Conservation (phyloP, 2,888 invertebrate genomes). For the Alviniconcha strummeri region DNA sequence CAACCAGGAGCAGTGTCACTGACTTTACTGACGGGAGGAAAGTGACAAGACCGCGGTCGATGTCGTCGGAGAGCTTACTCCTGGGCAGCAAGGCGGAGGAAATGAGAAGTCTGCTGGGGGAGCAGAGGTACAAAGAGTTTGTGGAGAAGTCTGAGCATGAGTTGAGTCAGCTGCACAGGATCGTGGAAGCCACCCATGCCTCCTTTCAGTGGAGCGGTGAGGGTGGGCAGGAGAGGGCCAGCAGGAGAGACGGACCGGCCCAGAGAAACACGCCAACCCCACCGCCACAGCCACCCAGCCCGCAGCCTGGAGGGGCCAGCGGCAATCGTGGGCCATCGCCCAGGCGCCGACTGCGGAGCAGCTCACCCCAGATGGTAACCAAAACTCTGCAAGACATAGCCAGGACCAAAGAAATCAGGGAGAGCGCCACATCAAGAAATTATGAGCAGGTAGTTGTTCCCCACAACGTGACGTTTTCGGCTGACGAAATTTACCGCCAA, state of each 20-base stretch:
- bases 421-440: slow-evolving; percentile 41
- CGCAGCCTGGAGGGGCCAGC: slow-evolving; percentile 4
- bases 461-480: slow-evolving; percentile 60
- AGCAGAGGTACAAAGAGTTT: slow-evolving; percentile 57
- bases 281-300: slow-evolving; percentile 6
- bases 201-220: neutral
- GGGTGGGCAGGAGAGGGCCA: neutral
- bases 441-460: slow-evolving; percentile 59
- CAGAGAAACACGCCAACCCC: slow-evolving; percentile 32
- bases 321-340: slow-evolving; percentile 13
- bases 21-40: slow-evolving; percentile 17
- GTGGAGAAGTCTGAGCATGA: slow-evolving; percentile 53
- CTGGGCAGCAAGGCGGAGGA: slow-evolving; percentile 27
- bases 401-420: slow-evolving; percentile 16
- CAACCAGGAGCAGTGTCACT: slow-evolving; percentile 28
- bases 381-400: slow-evolving; percentile 41
- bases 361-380: slow-evolving; percentile 31
- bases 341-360: slow-evolving; percentile 28
- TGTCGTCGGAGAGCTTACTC: slow-evolving; percentile 17
- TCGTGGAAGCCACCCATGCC: slow-evolving; percentile 9
- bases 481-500: slow-evolving; percentile 65
- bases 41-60: neutral
- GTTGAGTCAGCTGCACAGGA: slow-evolving; percentile 50
- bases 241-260: slow-evolving; percentile 23
- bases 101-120: slow-evolving; percentile 47